phyloP scores from a whole-genome alignment of 2,113 vertebrate species.

The Thoracochromis brauschi region DNA sequence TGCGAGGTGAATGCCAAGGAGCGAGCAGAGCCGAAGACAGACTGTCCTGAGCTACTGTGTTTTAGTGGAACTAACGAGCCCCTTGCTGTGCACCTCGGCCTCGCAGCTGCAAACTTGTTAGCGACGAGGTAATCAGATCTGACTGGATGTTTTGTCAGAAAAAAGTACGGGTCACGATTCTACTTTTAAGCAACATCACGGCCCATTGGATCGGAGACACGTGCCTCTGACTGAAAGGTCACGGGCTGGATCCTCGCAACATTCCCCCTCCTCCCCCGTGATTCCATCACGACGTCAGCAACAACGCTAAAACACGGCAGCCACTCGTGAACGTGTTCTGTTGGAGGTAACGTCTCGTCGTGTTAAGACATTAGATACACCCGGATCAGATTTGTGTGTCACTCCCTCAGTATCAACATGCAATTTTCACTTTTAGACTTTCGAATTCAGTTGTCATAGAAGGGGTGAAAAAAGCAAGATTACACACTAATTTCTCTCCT shows the following conservation, averaged over 20 bases:
- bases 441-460: neutral
- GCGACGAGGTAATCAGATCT: slow-evolving; percentile 27
- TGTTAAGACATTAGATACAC: neutral
- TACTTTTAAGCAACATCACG: neutral
- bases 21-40: slow-evolving; percentile 41
- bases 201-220: neutral
- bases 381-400: neutral
- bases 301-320: neutral
- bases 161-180: neutral
- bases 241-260: neutral
- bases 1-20: slow-evolving; percentile 52
- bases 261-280: neutral
- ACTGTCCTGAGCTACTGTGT: slow-evolving; percentile 52
- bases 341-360: neutral
- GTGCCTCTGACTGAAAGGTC: slow-evolving; percentile 15
- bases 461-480: accelerated
- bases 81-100: slow-evolving; percentile 11
- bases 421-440: neutral
- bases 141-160: slow-evolving; percentile 26
- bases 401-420: neutral
- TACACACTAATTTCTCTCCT: neutral
- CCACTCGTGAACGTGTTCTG: neutral
- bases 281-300: neutral
- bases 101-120: slow-evolving; percentile 37
- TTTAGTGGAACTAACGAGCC: slow-evolving; percentile 41